Conservation (phyloP, 2,113 vertebrate species). For the Lamprotornis superbus region DNA sequence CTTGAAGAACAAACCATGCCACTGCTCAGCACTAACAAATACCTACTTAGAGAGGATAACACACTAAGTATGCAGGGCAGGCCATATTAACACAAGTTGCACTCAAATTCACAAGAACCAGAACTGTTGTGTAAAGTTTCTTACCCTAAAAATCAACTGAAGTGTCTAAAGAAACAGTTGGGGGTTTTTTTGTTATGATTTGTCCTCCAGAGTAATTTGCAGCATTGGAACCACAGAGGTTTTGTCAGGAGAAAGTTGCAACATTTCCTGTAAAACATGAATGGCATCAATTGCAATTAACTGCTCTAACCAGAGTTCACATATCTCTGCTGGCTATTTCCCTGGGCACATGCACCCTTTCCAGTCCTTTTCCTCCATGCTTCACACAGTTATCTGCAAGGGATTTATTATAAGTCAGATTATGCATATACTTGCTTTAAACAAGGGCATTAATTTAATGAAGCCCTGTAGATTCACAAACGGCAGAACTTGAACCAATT, state of each 20-base stretch:
- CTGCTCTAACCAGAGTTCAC: not conserved
- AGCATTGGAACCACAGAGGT: accelerated
- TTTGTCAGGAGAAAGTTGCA: not conserved
- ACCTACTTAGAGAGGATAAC: constrained; percentile 21
- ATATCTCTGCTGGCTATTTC: not conserved
- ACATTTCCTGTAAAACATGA: not conserved
- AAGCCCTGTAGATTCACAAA: not conserved
- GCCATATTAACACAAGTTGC: not conserved
- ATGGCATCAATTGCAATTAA: not conserved
- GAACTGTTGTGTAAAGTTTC: not conserved
- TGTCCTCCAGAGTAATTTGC: not conserved
- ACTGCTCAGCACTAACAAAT: constrained; percentile 25
- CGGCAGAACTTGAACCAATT: not conserved
- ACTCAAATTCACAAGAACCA: not conserved
- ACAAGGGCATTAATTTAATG: not conserved
- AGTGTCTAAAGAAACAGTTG: not conserved
- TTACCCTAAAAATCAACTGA: not conserved
- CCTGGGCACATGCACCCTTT: accelerated
- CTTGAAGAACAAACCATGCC: not conserved
- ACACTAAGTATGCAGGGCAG: not conserved
- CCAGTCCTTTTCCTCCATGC: not conserved
- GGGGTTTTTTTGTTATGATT: not conserved
- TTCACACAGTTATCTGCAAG: not conserved
- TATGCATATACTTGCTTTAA: not conserved
- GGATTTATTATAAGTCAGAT: not conserved